phyloP scores from a whole-genome alignment of 2,888 invertebrate species.

The Coelopa pilipes region DNA sequence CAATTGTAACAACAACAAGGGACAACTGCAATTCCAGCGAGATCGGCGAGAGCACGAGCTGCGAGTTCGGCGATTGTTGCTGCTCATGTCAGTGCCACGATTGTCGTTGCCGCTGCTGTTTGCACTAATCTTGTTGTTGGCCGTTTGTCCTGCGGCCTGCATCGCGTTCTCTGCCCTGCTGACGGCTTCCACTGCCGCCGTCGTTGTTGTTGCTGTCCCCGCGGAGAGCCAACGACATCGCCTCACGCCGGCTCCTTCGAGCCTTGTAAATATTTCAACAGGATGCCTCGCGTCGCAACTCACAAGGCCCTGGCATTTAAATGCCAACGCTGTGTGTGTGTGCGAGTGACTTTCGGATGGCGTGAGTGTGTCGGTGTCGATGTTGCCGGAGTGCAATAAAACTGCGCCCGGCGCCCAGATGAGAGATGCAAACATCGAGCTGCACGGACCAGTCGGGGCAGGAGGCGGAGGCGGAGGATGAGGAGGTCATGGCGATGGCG shows the following conservation, averaged over 20 bases:
- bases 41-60: too few species aligned
- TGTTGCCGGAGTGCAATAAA: conserved; percentile 8
- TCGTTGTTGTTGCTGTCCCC: background rate
- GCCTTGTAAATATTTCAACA: conserved; percentile 28
- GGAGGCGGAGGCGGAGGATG: background rate
- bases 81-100: too few species aligned
- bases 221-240: background rate
- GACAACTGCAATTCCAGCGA: too few species aligned
- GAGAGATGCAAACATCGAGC: background rate
- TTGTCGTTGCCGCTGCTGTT: too few species aligned
- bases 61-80: too few species aligned
- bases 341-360: too few species aligned
- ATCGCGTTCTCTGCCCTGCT: too few species aligned
- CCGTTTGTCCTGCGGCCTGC: too few species aligned
- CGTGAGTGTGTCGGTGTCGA: background rate
- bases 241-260: background rate
- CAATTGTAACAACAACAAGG: too few species aligned
- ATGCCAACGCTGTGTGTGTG: too few species aligned
- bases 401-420: background rate
- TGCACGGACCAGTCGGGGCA: background rate
- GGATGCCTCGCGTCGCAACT: conserved; percentile 6
- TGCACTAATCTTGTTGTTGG: too few species aligned
- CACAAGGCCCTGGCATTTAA: background rate
- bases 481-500: too few species aligned
- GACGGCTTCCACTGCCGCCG: background rate